Percentiles rank a stretch among this genome's conserved stretches.
phyloP scores from a whole-genome alignment of 2,113 vertebrate species.

The Cacatua alba region DNA sequence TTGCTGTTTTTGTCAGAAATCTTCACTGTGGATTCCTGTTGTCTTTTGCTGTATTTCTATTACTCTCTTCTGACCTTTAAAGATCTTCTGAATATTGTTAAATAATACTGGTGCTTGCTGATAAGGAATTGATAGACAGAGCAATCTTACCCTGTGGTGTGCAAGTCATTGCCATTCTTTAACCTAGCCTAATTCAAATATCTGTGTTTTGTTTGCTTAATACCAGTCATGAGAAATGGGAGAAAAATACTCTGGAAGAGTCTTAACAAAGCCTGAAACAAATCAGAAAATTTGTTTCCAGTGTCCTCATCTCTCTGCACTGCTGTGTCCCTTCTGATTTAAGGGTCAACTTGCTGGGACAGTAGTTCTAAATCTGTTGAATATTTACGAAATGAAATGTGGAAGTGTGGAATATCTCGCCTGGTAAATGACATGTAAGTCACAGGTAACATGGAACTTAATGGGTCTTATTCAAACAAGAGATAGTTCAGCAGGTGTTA shows the following conservation, averaged over 20 bases:
- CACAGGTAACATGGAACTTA: fast-evolving
- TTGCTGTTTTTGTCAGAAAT: background rate
- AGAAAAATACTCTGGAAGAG: background rate
- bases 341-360: background rate
- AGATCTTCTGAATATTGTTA: background rate
- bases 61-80: background rate
- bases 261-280: background rate
- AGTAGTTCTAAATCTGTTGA: background rate
- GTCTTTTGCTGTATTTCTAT: background rate
- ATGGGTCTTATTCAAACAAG: background rate
- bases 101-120: background rate
- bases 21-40: background rate
- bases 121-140: background rate
- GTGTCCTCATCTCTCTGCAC: background rate
- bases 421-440: background rate
- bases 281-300: background rate
- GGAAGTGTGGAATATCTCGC: background rate
- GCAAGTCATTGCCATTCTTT: background rate
- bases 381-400: background rate
- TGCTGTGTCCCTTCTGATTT: background rate
- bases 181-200: background rate
- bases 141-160: background rate
- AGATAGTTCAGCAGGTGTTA: background rate
- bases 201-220: background rate
- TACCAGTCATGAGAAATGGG: background rate